Percentiles rank a stretch among this genome's conserved stretches.
Conservation (phyloP, 2,888 invertebrate species). For the Caenorhabditis becei region DNA sequence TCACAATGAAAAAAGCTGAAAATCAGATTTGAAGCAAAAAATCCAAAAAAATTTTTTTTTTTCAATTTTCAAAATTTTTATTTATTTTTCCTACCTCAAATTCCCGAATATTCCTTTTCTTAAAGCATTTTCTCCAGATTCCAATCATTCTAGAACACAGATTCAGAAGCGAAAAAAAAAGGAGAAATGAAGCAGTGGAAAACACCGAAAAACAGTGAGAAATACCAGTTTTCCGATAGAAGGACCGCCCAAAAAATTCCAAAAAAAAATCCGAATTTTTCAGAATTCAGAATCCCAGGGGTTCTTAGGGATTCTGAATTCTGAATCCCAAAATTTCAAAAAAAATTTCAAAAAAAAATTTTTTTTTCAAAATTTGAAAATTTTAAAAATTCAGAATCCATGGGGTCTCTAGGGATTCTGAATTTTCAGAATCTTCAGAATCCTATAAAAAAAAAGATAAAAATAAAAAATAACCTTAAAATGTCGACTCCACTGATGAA, state of each 20-base stretch:
- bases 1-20: too few species aligned
- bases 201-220: not conserved
- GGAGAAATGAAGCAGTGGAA: not conserved
- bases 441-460: not conserved
- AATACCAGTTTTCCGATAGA: not conserved
- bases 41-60: not conserved
- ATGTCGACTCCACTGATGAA: conserved; percentile 1
- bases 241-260: not conserved
- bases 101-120: not conserved
- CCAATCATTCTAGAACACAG: not conserved
- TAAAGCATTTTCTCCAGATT: not conserved
- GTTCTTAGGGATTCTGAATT: too few species aligned
- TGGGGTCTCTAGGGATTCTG: too few species aligned
- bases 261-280: not conserved
- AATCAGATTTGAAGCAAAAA: too few species aligned
- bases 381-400: too few species aligned
- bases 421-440: too few species aligned
- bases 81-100: not conserved
- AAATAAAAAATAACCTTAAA: not conserved
- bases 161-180: not conserved
- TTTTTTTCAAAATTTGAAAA: too few species aligned
- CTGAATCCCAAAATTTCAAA: too few species aligned
- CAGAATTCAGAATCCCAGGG: not conserved
- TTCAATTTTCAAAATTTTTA: not conserved
- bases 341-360: not conserved